Evolutionary conservation across 1,140 invertebrate genomes (phyloP), one percentile per base, ranked within the genome.

Genomic region (Dryas iulia): DNA sequence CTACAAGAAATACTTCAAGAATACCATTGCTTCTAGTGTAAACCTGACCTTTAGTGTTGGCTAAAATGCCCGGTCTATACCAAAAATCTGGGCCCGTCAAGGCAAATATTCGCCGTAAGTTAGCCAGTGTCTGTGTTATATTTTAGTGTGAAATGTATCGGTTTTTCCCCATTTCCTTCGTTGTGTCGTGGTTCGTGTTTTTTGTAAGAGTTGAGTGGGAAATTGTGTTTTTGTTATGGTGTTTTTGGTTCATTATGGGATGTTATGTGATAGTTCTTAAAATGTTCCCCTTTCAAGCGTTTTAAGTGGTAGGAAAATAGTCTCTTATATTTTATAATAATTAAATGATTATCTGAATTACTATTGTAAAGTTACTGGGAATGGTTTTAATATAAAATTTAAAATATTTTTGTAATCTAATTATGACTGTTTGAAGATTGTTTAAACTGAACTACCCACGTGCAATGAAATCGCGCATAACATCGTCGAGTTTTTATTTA

Each of bases 81-180:
- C 76, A 84, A 77, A 78, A 74, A 82, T 79, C 82, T 73, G 75
- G 80, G 71, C 67, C 76, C 73, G 70, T 82, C 76, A 78, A 78
- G 62, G 73, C 77, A 47, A 79, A 69, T 53, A 73, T 79, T 75
- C 78, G 79, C 74, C 76, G 86, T 87, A 88, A 90, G 85, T 90
- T 47, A 12, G n/a, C n/a, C n/a, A n/a, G n/a, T n/a, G 7, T 1
- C 5, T 0, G n/a, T 18, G 14, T 8, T n/a, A n/a, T n/a, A n/a
- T 18, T 47, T 47, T 2, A 47, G 18, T 21, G 39, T 7, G 7
- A 8, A 7, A 18, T 21, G 39, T 14, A 18, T 47, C 39, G 39
- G 14, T 47, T 47, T 47, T 47, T 8, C 39, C 7, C 0, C 7
- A 2, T 8, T 21, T 47, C n/a, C 7, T 10, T 8, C 18, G 1